A percentile compares a stretch with the other conserved stretches of the same genome.
Evolutionary conservation across 2,797 vertebrate genomes (phyloP).

Genomic region (Halcyon chelicuti): DNA sequence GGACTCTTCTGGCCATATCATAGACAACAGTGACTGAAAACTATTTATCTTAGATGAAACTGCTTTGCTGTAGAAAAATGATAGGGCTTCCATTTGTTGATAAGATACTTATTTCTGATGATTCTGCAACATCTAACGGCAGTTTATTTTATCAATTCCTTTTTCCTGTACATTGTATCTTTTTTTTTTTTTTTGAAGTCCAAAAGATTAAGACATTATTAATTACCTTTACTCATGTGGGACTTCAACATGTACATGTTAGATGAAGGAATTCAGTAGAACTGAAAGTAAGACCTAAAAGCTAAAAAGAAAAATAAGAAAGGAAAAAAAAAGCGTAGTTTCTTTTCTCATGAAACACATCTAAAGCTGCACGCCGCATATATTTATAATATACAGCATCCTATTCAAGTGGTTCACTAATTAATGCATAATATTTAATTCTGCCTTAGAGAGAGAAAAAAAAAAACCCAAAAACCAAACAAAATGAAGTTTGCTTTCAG

Average conservation of each 20-base stretch:
- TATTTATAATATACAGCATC: conserved; percentile 10
- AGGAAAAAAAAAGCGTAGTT: background rate
- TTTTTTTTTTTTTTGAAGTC: conserved; percentile 56
- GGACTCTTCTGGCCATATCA: conserved; percentile 48
- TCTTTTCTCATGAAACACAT: background rate
- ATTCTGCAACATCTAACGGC: conserved; percentile 42
- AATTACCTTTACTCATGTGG: conserved; percentile 45
- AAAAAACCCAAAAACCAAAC: background rate
- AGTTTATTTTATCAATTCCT: conserved; percentile 67
- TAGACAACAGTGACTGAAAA: conserved; percentile 73
- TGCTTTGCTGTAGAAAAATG: conserved; percentile 74
- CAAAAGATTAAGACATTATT: conserved; percentile 62
- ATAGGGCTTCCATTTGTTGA: conserved; percentile 72
- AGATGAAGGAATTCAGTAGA: conserved; percentile 8
- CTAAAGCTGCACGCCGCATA: background rate
- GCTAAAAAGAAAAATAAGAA: background rate
- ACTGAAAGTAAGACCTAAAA: conserved; percentile 6
- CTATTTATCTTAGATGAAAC: conserved; percentile 77
- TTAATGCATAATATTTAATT: background rate
- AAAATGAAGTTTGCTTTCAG: background rate
- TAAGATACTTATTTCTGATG: conserved; percentile 75
- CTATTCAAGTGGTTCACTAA: conserved; percentile 11
- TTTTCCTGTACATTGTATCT: conserved; percentile 34
- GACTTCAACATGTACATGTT: background rate
- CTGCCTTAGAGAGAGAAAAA: background rate